phyloP scores from a whole-genome alignment of 2,113 vertebrate species.

The Scalopus aquaticus region DNA sequence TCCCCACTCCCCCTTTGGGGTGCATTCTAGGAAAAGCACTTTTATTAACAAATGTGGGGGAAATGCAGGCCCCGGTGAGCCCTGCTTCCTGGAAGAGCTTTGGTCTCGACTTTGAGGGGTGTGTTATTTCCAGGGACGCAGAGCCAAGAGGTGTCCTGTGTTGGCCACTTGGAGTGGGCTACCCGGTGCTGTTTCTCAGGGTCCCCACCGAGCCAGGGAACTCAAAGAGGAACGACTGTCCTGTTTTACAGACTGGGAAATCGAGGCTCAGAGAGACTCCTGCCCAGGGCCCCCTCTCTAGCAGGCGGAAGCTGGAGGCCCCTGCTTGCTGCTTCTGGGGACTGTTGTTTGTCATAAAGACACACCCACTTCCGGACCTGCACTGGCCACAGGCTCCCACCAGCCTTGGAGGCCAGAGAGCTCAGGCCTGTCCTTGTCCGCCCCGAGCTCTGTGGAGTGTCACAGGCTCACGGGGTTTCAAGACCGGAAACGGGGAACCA shows the following conservation, averaged over 20 bases:
- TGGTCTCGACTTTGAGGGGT: neutral
- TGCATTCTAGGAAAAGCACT: conserved; percentile 81
- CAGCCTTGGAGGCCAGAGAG: neutral
- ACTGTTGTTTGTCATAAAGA: neutral
- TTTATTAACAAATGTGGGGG: conserved; percentile 75
- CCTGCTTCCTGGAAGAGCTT: neutral
- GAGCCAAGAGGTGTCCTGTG: neutral
- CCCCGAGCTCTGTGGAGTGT: neutral
- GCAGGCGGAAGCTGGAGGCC: neutral
- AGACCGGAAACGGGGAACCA: neutral
- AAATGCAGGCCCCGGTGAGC: neutral
- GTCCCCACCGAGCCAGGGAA: neutral
- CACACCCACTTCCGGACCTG: fast-evolving
- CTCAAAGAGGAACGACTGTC: fast-evolving
- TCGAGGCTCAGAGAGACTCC: neutral
- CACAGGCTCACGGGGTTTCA: neutral
- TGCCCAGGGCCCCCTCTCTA: neutral
- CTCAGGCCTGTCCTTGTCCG: fast-evolving
- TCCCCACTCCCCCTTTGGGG: conserved; percentile 67
- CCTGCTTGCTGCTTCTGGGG: neutral
- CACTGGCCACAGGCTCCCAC: too few relatives aligned
- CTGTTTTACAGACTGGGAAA: neutral
- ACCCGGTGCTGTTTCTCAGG: neutral
- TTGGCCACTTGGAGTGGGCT: fast-evolving
- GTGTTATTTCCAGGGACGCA: neutral